Conservation (phyloP, 2,888 invertebrate species). For the Pterostichus madidus region DNA sequence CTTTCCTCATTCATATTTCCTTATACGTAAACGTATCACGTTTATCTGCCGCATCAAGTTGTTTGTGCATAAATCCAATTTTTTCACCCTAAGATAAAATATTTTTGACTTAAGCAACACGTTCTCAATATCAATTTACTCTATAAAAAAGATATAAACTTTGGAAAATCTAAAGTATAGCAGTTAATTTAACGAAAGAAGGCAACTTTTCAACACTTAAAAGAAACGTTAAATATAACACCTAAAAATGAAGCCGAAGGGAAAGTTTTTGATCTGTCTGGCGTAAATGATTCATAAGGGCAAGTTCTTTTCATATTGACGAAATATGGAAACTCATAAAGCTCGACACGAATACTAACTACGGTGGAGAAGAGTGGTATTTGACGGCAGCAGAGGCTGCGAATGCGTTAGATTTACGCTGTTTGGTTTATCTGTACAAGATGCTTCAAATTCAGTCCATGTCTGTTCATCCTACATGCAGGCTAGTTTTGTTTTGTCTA, state of each 20-base stretch:
- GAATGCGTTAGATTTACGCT: background rate
- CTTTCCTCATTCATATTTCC: background rate
- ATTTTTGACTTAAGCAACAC: slow-evolving; percentile 23
- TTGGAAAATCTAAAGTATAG: slow-evolving; percentile 20
- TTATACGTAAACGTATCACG: background rate
- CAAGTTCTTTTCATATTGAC: slow-evolving; percentile 30
- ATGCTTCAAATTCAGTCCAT: no score
- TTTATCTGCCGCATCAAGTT: background rate
- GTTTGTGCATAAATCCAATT: slow-evolving; percentile 14
- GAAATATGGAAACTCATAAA: slow-evolving; percentile 33
- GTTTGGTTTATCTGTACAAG: background rate
- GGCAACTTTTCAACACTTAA: slow-evolving; percentile 30
- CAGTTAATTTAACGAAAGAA: slow-evolving; percentile 33
- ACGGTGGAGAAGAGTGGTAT: background rate
- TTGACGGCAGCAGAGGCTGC: background rate
- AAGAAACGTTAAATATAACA: slow-evolving; percentile 31
- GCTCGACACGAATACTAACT: slow-evolving; percentile 3
- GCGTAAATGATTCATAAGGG: slow-evolving; percentile 48
- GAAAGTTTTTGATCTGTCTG: slow-evolving; percentile 48
- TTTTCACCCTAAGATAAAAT: slow-evolving; percentile 12
- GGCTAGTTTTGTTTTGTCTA: no score
- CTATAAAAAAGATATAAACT: slow-evolving; percentile 19
- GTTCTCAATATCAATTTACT: slow-evolving; percentile 8
- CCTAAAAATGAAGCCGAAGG: slow-evolving; percentile 24
- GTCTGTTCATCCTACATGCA: no score